phyloP scores from a whole-genome alignment of 2,797 vertebrate genomes.

The Percopsis omiscomaycus region DNA sequence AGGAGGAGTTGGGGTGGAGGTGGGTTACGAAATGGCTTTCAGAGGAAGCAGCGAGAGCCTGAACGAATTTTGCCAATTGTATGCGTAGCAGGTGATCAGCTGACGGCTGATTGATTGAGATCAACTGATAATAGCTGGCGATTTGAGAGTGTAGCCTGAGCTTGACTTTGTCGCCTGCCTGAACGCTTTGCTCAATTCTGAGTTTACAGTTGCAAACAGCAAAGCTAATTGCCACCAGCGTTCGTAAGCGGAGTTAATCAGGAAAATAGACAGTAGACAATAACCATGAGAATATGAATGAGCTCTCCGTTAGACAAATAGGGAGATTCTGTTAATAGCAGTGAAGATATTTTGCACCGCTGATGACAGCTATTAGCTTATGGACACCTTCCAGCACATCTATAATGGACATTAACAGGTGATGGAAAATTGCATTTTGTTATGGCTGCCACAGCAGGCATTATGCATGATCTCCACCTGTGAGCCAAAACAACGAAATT shows the following conservation, averaged over 20 bases:
- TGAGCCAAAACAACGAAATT: slow-evolving; percentile 32
- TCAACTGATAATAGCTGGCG: too few species aligned
- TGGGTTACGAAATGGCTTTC: too few species aligned
- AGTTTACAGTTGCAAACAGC: slow-evolving; percentile 19
- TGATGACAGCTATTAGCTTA: slow-evolving; percentile 15
- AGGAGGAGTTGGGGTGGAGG: too few species aligned
- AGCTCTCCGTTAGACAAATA: slow-evolving; percentile 1
- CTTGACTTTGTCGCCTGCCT: too few species aligned
- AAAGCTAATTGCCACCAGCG: neutral
- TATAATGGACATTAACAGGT: slow-evolving; percentile 8
- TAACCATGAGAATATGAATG: slow-evolving; percentile 15
- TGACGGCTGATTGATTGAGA: too few species aligned
- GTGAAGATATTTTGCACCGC: neutral
- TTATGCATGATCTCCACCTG: slow-evolving; percentile 20
- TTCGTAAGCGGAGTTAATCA: slow-evolving; percentile 13
- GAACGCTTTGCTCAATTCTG: neutral
- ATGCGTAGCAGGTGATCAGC: too few species aligned
- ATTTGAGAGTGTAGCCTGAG: too few species aligned
- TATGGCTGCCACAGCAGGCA: slow-evolving; percentile 6
- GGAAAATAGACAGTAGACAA: neutral
- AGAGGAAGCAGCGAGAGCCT: too few species aligned
- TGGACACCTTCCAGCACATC: slow-evolving; percentile 20
- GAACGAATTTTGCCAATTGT: too few species aligned
- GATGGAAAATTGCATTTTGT: slow-evolving; percentile 3
- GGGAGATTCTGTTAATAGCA: slow-evolving; percentile 15